Evolutionary conservation across 1,140 invertebrate species (phyloP), one percentile per base, ranked within the genome.

Genomic region (Neodiprion lecontei): DNA sequence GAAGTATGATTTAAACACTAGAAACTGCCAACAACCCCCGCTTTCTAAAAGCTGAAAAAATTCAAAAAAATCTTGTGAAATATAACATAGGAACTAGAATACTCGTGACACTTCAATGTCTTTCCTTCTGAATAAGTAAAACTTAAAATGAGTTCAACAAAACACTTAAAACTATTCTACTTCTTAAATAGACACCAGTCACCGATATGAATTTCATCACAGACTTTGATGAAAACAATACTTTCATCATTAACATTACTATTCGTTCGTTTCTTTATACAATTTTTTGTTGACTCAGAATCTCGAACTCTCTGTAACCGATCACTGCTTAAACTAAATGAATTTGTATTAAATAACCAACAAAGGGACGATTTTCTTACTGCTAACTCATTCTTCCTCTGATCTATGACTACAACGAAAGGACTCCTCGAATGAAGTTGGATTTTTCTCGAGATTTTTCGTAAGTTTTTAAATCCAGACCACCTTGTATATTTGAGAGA

Each of bases 301-400:
- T 72, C 49, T 72, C 71, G 71, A 2, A 76, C 75, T 65, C 75
- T 74, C 49, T 76, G 48, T 72, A 76, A 67, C 17, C 75, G 14
- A 66, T 76, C 75, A 40, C 47, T 74, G 72, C 72, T 76, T 23
- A 74, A 74, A 40, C 65, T 71, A n/a, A 69, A n/a, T 14, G 69
- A 50, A 66, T 70, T 40, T 7, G 23, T 76, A n/a, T 71, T 75
- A 4, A 79, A 73, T 17, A 75, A 73, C 78, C 76, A 79, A 72
- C 76, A 79, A 47, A 79, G 49, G 17, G 78, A 78, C 49, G 76
- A 76, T 73, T 76, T 78, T 76, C 72, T 70, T 10, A 77, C 78
- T 10, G 77, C 72, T 23, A 69, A 72, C 65, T 69, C 74, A 50
- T 72, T 75, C 40, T 73, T 73, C 12, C 53, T 75, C 8, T 12